These are phyloP conservation scores for Trinorchestia longiramus DNA, from an alignment of 1,140 invertebrate genomes.

Conservation along the genomic window DNA sequence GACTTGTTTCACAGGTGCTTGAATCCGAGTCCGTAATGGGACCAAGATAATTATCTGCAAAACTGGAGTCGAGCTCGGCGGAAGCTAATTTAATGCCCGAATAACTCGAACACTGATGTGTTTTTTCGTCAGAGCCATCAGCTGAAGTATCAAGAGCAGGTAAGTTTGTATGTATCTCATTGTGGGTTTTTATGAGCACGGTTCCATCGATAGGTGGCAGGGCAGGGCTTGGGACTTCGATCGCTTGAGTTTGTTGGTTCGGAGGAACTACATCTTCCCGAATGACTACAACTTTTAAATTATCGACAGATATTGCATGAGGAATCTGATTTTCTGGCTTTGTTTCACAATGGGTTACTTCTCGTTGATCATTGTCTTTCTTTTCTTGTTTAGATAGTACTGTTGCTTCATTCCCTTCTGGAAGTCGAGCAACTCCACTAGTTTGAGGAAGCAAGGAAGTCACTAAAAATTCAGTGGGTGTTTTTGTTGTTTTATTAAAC, in stretches of 20 bases:
- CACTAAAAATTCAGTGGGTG: neutral
- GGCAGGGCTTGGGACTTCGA: neutral
- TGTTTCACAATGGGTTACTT: neutral
- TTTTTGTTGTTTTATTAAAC: neutral
- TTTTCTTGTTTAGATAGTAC: neutral
- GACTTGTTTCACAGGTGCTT: neutral
- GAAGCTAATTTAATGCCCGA: conserved; percentile 17
- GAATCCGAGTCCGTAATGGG: neutral
- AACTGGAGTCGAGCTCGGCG: neutral
- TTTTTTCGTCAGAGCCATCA: neutral
- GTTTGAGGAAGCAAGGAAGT: neutral
- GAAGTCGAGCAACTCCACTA: neutral
- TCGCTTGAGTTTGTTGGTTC: neutral
- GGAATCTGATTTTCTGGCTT: neutral
- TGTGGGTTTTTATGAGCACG: neutral
- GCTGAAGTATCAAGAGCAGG: neutral
- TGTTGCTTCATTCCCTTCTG: neutral
- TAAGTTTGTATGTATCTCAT: neutral
- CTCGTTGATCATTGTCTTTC: neutral
- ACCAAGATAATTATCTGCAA: neutral
- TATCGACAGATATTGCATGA: neutral
- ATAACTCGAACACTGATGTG: neutral
- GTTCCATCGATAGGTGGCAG: neutral
- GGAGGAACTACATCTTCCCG: neutral
- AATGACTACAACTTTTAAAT: neutral